Evolutionary conservation across 2,888 invertebrate species (phyloP).

Genomic region (Tipula lateralis): DNA sequence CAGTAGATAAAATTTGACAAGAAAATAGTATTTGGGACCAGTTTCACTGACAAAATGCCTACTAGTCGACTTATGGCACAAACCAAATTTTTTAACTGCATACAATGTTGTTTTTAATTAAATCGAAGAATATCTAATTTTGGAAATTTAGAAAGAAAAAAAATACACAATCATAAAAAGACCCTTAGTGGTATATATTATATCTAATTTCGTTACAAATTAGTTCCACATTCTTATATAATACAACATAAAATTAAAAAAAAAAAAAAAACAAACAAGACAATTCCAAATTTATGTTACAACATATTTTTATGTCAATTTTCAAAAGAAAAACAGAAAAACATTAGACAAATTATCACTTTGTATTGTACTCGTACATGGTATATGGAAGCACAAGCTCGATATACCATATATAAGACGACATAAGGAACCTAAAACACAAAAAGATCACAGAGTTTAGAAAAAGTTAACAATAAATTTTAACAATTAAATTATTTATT

Average conservation of each 20-base stretch:
- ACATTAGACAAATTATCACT: constrained; percentile 5
- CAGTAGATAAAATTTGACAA: too few relatives aligned
- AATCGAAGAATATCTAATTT: neutral
- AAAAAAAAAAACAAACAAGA: neutral
- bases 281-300: neutral
- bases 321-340: neutral
- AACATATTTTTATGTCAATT: constrained; percentile 24
- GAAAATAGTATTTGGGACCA: too few relatives aligned
- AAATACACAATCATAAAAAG: neutral
- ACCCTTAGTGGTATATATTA: neutral
- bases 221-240: constrained; percentile 5
- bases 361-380: neutral
- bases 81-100: too few relatives aligned
- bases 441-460: neutral
- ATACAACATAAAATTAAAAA: neutral
- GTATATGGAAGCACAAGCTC: neutral
- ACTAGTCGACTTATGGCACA: too few relatives aligned
- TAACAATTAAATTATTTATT: constrained; percentile 24
- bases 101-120: neutral
- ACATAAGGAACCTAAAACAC: constrained; percentile 1
- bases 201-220: constrained; percentile 7
- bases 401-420: neutral
- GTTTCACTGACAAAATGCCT: too few relatives aligned
- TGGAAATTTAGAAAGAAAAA: neutral
- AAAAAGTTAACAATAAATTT: constrained; percentile 6